Percentiles rank a stretch among this genome's conserved stretches.
Conservation (phyloP, 2,797 vertebrate genomes). For the Sebastes glaucus region DNA sequence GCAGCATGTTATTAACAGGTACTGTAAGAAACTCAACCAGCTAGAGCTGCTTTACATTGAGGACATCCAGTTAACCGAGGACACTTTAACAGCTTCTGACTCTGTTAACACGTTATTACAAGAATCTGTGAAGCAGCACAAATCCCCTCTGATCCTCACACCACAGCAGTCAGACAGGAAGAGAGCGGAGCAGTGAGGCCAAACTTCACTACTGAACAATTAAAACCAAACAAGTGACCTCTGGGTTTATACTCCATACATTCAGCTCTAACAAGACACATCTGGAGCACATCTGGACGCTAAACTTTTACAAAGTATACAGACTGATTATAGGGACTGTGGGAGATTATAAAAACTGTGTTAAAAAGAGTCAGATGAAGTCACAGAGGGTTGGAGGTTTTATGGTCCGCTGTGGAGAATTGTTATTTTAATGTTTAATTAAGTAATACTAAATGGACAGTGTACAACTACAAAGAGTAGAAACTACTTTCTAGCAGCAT, state of each 20-base stretch:
- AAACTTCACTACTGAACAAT: neutral
- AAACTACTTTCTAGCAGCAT: neutral
- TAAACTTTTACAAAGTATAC: neutral
- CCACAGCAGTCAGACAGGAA: neutral
- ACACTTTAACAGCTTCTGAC: neutral
- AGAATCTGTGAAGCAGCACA: constrained; percentile 36
- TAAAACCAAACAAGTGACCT: constrained; percentile 14
- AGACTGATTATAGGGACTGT: neutral
- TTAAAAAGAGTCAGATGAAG: neutral
- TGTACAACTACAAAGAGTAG: neutral
- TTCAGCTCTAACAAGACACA: constrained; percentile 3
- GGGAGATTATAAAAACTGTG: neutral
- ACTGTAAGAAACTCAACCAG: neutral
- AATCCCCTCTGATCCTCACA: constrained; percentile 30
- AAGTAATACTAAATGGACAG: neutral
- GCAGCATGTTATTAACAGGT: neutral
- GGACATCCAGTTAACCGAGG: constrained; percentile 2
- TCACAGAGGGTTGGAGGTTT: neutral
- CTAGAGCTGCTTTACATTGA: constrained; percentile 4
- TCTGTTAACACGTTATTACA: constrained; percentile 29
- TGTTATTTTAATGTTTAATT: neutral
- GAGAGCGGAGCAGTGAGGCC: neutral
- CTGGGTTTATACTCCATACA: neutral
- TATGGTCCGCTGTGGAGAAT: neutral
- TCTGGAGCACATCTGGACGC: neutral